Base-by-base conservation (phyloP, 1,140 invertebrate species). In the Parasteatoda tepidariorum region DNA sequence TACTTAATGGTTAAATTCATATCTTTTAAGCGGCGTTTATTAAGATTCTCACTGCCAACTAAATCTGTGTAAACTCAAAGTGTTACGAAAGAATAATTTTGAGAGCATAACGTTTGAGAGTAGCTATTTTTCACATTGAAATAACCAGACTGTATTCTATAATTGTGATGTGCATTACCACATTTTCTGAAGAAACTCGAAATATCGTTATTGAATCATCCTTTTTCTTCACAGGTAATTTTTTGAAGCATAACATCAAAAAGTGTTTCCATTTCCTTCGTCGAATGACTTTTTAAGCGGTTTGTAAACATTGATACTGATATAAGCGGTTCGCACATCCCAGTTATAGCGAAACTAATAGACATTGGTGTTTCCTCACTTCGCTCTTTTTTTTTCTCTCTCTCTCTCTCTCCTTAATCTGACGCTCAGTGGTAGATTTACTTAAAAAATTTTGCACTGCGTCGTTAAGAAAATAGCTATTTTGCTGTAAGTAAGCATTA, bases 131-230 rank as follows among this genome's bases (percentile, higher is more conserved):
- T 54, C 70, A 33, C 70, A 31, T 48, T 73, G 41, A 57, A 54
- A n/a, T 55, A 28, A 57, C 70, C 31, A 73, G 26, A 48, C 18
- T 57, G 55, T 15, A 66, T 66, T 66, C 66, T 59, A 61, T 78
- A 66, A 64, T 78, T 66, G 62, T 31, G 74, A 66, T 78, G 55
- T 78, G 74, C 74, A 64, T 78, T 66, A 38, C 24, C 66, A 61
- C 34, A 30, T 78, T 78, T 24, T 28, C n/a, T 28, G n/a, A 24
- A 61, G 73, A 48, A 66, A 31, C 7, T 13, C 22, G 26, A 54
- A 31, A 78, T 78, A 66, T 64, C 66, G 74, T 78, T 78, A 78
- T 66, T 78, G 64, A 66, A 78, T 78, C 74, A 61, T 66, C n/a
- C n/a, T n/a, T 78, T 76, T 78, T 66, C 74, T 38, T 61, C 64